A percentile compares a stretch with the other conserved stretches of the same genome.
Evolutionary conservation across 2,113 vertebrate species (phyloP).

Genomic region (Stegostoma tigrinum): DNA sequence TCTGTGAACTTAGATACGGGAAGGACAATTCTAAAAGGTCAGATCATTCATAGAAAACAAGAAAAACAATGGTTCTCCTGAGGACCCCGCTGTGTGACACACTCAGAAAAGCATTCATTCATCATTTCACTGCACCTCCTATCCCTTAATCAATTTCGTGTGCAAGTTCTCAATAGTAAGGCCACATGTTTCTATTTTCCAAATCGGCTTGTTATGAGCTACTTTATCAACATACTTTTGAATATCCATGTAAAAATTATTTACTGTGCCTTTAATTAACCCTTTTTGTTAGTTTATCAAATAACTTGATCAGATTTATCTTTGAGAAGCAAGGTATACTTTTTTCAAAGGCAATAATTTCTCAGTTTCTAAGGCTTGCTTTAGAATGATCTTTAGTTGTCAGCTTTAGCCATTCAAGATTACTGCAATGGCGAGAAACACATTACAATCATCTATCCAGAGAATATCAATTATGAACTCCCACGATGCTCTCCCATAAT

Average conservation of each 20-base stretch:
- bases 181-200: neutral
- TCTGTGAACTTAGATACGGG: neutral
- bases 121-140: neutral
- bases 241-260: neutral
- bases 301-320: neutral
- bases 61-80: neutral
- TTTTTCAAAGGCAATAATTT: neutral
- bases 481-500: neutral
- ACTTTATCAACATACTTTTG: neutral
- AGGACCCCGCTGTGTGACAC: neutral
- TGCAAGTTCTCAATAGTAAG: neutral
- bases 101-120: neutral
- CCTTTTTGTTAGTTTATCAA: neutral
- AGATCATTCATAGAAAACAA: neutral
- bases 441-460: neutral
- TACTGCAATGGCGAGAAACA: neutral
- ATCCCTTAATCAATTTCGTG: neutral
- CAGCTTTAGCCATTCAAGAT: neutral
- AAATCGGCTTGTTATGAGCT: neutral
- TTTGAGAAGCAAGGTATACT: neutral
- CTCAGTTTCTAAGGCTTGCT: neutral
- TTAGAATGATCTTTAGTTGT: neutral
- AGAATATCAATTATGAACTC: neutral
- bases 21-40: neutral
- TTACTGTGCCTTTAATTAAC: neutral